Evolutionary conservation across 2,888 invertebrate genomes (phyloP), one percentile per base, ranked within the genome.

Genomic region (Chymomyza fuscimana): DNA sequence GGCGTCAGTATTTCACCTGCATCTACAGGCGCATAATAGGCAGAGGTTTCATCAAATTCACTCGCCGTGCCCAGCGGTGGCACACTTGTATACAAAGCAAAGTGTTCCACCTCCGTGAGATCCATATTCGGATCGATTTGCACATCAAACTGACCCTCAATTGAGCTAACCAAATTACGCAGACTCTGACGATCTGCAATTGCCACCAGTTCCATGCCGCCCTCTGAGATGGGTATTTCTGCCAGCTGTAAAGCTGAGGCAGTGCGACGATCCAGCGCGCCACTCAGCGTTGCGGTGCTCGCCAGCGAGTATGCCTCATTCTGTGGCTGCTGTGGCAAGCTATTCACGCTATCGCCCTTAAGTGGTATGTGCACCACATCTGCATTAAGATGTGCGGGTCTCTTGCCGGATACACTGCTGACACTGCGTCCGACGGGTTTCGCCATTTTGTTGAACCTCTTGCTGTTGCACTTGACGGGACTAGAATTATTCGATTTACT

Each of bases 11-110:
- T 95, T 90, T 95, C 95, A 63, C 94, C 95, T 65, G 94, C 96
- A 90, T 97, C 97, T 5, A 97, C 94, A 10, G 96, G 95, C 50
- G 96, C 95, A 89, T 97, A 97, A 89, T 96, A 97, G 90, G 96
- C 96, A 59, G 96, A 96, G 88, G 95, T 95, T 84, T 97, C 97
- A 79, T 97, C 97, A 89, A 97, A 97, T 90, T 97, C 97, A 10
- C 97, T 97, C 32, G 93, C 95, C 0, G 97, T 97, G 22, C 97
- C 97, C 89, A 95, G 95, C 1, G 97, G 97, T 12, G 97, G 96
- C 89, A 97, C 94, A 66, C 96, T 95, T 84, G 96, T 97, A 82
- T 97, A 97, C 71, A 97, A 91, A 46, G 97, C 97, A 90, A 96
- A 97, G 89, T 97, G 96, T 87, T 97, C 97, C 0, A 96, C 97